Evolutionary conservation across 2,888 invertebrate species (phyloP).

Genomic region (Caenorhabditis sinica): DNA sequence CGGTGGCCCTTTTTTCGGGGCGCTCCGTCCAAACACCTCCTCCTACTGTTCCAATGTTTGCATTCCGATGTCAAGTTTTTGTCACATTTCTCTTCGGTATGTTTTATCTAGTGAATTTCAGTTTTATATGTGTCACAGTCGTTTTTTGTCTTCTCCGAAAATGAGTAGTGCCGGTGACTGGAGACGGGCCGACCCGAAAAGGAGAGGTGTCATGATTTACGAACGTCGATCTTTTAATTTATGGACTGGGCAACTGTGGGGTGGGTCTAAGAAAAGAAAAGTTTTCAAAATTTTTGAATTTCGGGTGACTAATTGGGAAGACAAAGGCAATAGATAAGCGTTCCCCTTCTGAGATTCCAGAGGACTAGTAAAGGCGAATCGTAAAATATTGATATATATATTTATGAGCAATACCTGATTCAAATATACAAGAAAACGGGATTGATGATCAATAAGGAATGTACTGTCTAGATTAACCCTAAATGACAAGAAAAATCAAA

Average conservation of each 20-base stretch:
- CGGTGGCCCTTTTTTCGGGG: constrained; percentile 20
- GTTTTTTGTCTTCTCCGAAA: constrained; percentile 26
- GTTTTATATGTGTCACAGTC: constrained; percentile 51
- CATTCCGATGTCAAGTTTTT: constrained; percentile 64
- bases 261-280: background rate
- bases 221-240: constrained; percentile 50
- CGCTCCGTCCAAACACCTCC: background rate
- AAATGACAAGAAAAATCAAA: background rate
- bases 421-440: constrained; percentile 13
- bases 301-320: constrained; percentile 1
- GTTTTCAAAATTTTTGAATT: constrained; percentile 20
- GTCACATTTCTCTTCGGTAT: constrained; percentile 14
- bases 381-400: too few species aligned
- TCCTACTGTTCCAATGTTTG: constrained; percentile 61
- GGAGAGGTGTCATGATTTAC: constrained; percentile 55
- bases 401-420: background rate
- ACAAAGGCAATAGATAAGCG: background rate
- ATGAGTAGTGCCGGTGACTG: too few species aligned
- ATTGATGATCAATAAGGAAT: constrained; percentile 40
- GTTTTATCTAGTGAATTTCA: constrained; percentile 51
- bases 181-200: constrained; percentile 1
- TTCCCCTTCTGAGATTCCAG: too few species aligned
- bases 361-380: too few species aligned
- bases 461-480: background rate
- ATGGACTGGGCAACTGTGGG: constrained; percentile 25